Evolutionary conservation across 2,888 invertebrate genomes (phyloP), one percentile per base, ranked within the genome.

Genomic region (Ennomos fuscantarius): DNA sequence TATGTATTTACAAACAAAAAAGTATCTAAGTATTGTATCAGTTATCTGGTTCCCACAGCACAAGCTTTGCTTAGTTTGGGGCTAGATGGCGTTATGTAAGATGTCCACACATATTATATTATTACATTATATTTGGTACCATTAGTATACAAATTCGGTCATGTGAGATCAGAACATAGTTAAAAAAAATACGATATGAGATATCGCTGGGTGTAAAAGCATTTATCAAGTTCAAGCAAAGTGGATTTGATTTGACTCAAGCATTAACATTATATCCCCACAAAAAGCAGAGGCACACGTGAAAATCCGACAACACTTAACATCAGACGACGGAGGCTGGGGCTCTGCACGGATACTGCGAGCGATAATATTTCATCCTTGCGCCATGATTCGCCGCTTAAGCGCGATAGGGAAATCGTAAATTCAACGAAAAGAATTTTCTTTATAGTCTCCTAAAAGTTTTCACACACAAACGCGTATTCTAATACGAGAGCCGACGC

Each of bases 381-480:
- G 78, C 80, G 84, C 81, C 84, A 87, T 87, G 85, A 87, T 89
- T 87, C 78, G 83, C 81, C 86, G 83, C 84, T 87, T 88, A 86
- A 85, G 81, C 82, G 78, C 87, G 86, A 88, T 87, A 88, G 86
- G 81, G 82, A 87, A 87, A 87, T 88, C 88, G 84, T 87, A 87
- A 88, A 89, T 88, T 86, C 81, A 78, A 80, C 73, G 78, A 70
- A 82, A 84, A 81, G 84, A 87, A 84, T 84, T 87, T 87, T 85
- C 85, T 89, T 87, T 85, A 86, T 86, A 82, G 83, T 83, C 82
- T 77, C 79, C 81, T 81, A 79, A 85, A 86, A 85, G 81, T 85
- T 85, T 82, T 70, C 76, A 81, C 81, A 81, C 82, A 83, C 77
- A 81, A 81, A 81, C 82, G 84, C 84, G 83, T 84, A 78, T 74